Base-by-base conservation (phyloP, 2,888 invertebrate genomes). In the Brenthis daphne region DNA sequence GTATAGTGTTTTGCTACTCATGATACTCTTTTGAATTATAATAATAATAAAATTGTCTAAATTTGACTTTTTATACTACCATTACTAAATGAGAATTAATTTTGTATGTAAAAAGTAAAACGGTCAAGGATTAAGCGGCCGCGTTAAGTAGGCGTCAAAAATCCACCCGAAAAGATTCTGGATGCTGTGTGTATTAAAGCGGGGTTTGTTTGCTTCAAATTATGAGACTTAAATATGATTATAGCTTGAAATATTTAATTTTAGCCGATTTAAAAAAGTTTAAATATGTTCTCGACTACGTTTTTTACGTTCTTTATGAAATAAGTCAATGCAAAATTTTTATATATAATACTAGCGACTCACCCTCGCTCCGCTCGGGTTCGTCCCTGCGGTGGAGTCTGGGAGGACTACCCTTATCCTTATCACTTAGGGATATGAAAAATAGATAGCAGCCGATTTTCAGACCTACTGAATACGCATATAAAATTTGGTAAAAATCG, bases 101-200 rank as follows among this genome's bases (percentile, higher is more conserved):
- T 77, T 78, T 67, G 74, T 77, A 75, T 76, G 77, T 77, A 77
- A 79, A 77, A 79, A 76, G 77, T 75, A 74, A 76, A 78, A 75
- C 71, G 68, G 72, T 67, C 68, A 68, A 69, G 73, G 75, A 75
- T 79, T 76, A 77, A 71, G 74, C 76, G 77, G 77, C 69, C 72
- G 77, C 77, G 77, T 78, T 80, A 82, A 81, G 80, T 77, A 78
- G 80, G 79, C 82, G 84, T 83, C 82, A 85, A 76, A 82, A 79
- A 71, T 72, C 73, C 68, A 67, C 64, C 69, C 65, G 54, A 67
- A 68, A 67, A 69, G 64, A 71, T 72, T 73, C 66, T 48, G n/a
- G 60, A 53, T 64, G 69, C 67, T 50, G 67, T 71, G 57, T 66
- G 43, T 33, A 56, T 68, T 57, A 33, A 57, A 51, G 51, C 48